Percentiles rank a stretch among this genome's conserved stretches.
These are phyloP conservation scores for Pseudoatta argentina DNA, from an alignment of 1,140 invertebrate species.

Conservation along the genomic window DNA sequence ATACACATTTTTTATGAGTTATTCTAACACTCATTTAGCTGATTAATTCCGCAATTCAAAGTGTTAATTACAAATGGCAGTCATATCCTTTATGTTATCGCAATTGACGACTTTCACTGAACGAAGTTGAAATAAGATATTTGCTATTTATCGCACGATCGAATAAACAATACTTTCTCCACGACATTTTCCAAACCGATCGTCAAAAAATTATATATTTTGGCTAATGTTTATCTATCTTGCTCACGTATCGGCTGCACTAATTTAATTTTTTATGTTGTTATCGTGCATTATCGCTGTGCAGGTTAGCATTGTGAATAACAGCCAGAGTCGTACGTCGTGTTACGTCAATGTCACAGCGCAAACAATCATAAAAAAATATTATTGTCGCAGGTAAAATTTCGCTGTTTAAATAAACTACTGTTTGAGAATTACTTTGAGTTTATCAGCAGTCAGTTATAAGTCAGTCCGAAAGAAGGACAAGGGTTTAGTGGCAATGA, in stretches of 20 bases:
- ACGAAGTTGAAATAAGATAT: conserved; percentile 17
- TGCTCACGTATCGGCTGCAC: not conserved
- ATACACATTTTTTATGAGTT: not conserved
- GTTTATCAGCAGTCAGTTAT: conserved; percentile 34
- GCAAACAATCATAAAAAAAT: conserved; percentile 47
- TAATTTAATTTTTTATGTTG: conserved; percentile 14
- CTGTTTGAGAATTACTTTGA: conserved; percentile 39
- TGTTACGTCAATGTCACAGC: conserved; percentile 34
- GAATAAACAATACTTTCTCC: conserved; percentile 37
- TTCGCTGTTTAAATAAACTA: conserved; percentile 6
- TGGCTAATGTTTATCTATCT: not conserved
- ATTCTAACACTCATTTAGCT: not conserved
- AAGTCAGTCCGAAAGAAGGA: conserved; percentile 40
- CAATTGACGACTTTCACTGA: conserved; percentile 9
- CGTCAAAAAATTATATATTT: not conserved
- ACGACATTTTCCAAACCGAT: not conserved
- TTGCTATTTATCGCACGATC: not conserved
- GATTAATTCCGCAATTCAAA: not conserved
- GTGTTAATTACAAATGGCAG: not conserved
- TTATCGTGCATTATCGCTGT: not conserved
- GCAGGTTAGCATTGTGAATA: conserved; percentile 22
- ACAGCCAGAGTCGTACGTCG: not conserved
- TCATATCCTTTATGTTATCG: not conserved
- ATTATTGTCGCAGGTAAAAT: not conserved
- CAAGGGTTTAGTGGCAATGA: conserved; percentile 40